These are phyloP conservation scores for Adelognathus sp. DNA, from an alignment of 2,888 invertebrate genomes.

Conservation along the genomic window DNA sequence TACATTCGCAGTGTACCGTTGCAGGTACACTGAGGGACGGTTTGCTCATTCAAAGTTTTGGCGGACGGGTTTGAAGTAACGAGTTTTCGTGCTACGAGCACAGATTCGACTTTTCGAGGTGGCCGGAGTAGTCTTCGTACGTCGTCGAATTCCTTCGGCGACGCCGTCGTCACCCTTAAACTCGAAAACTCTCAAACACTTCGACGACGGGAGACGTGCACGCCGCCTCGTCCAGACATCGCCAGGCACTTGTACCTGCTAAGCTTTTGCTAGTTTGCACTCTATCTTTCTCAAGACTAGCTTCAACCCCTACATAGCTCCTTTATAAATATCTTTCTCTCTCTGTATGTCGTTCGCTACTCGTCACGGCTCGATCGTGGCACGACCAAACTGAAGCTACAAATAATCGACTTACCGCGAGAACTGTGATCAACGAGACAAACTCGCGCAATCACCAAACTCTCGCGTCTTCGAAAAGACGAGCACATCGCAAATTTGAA, in stretches of 20 bases:
- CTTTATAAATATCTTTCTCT: neutral
- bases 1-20: neutral
- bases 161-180: slow-evolving; percentile 41
- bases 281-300: neutral
- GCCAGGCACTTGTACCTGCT: slow-evolving; percentile 1
- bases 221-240: slow-evolving; percentile 18
- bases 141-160: slow-evolving; percentile 38
- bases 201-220: slow-evolving; percentile 21
- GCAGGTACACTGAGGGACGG: neutral
- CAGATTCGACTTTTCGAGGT: slow-evolving; percentile 20
- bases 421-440: slow-evolving; percentile 59
- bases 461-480: slow-evolving; percentile 38
- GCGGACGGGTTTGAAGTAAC: slow-evolving; percentile 43
- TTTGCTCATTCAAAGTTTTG: slow-evolving; percentile 43
- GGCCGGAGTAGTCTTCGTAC: neutral
- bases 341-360: slow-evolving; percentile 31
- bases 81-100: slow-evolving; percentile 27
- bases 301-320: neutral
- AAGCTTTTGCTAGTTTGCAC: neutral
- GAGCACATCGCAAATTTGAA: slow-evolving; percentile 24
- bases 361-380: slow-evolving; percentile 19
- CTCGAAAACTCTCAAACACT: slow-evolving; percentile 44
- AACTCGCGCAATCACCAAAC: slow-evolving; percentile 57
- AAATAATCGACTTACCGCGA: slow-evolving; percentile 35
- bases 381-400: slow-evolving; percentile 32